Evolutionary conservation across 2,113 vertebrate species (phyloP).

Genomic region (Macrotus californicus): DNA sequence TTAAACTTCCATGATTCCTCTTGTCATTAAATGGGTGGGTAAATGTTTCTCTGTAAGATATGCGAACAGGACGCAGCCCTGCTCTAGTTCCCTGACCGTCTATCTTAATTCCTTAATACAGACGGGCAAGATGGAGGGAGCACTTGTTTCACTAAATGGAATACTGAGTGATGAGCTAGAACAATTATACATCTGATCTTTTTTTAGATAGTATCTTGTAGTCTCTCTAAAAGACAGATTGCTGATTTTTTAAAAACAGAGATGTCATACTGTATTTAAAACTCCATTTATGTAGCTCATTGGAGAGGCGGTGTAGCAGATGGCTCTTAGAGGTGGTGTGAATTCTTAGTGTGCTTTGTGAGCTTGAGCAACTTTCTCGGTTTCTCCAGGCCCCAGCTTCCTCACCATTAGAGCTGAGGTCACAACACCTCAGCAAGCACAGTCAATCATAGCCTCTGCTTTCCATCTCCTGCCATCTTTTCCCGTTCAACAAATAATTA

Average conservation of each 20-base stretch:
- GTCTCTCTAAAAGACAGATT: slow-evolving; percentile 6
- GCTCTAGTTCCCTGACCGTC: background rate
- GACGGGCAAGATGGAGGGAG: background rate
- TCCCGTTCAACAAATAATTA: background rate
- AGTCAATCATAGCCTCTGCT: background rate
- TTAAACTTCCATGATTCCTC: background rate
- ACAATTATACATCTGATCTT: background rate
- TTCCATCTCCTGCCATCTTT: background rate
- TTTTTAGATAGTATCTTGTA: background rate
- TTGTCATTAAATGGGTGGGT: background rate
- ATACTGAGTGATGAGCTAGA: background rate
- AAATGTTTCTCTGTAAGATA: background rate
- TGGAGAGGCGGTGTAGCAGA: background rate
- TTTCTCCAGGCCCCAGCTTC: background rate
- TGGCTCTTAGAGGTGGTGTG: slow-evolving; percentile 26
- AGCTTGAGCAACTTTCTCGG: background rate
- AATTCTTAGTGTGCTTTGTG: slow-evolving; percentile 24
- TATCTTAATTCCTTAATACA: slow-evolving; percentile 34
- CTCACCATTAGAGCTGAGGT: background rate
- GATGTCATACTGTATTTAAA: slow-evolving; percentile 36
- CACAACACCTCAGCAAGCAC: background rate
- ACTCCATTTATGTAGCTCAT: slow-evolving; percentile 27
- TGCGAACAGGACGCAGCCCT: background rate
- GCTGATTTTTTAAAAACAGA: background rate
- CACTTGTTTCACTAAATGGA: background rate